Base-by-base conservation (phyloP, 2,888 invertebrate genomes). In the Cecidostiba fungosa region DNA sequence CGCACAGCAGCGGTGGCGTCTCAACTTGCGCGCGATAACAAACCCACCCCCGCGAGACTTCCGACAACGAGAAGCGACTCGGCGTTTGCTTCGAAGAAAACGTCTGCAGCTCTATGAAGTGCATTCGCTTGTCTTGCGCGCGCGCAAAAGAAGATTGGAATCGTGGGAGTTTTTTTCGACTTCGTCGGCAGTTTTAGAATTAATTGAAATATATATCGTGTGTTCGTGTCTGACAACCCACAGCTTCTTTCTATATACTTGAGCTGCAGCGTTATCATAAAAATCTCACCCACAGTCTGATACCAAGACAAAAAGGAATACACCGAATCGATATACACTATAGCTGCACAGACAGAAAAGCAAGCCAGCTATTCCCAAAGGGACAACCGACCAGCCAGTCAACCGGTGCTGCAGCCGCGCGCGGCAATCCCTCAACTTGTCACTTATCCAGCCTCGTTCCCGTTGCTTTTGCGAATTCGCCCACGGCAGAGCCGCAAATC, bases 371-470 rank as follows among this genome's bases (percentile, higher is more conserved):
- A 59, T 19, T n/a, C 54, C n/a, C 29, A 54, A 16, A 47, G n/a
- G 76, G 32, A 10, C 43, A 43, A 43, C 43, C 43, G 43, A 43
- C 12, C 12, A 43, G 19, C 50, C 26, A 72, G 50, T 19, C 23
- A 23, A 39, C 39, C 76, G 39, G 26, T n/a, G 36, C 72, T 16
- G n/a, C 26, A 14, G 43, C 72, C 1, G 16, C 76, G 77, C 89
- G 86, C 88, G 86, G 91, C 90, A 91, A 92, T 93, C 91, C 90
- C 90, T 92, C 93, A 92, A 92, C 92, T 92, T 93, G 92, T 93
- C 92, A 93, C 92, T 92, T 92, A 92, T 82, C 62, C 82, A 43
- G 88, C 87, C 87, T 85, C 82, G 32, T 14, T 19, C 66, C 43
- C 54, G 3, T 4, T 62, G 39, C 76, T 82, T 78, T 76, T 50